Evolutionary conservation across 1,140 invertebrate genomes (phyloP).

Genomic region (Caenorhabditis tropicalis): DNA sequence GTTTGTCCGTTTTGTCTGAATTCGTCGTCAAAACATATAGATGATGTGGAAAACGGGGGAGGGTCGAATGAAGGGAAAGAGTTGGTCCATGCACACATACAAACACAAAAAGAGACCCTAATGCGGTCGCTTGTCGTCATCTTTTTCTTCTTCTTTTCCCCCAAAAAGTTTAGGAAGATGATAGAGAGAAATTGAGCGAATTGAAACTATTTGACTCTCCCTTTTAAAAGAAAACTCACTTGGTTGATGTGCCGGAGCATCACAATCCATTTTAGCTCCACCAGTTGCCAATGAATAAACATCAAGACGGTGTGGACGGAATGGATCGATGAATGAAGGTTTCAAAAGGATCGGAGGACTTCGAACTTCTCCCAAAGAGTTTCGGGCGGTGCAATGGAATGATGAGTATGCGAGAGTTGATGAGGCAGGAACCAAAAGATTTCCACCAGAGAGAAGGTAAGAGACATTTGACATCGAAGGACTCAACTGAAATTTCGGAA

Average conservation of each 20-base stretch:
- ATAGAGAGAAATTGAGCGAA: conserved; percentile 33
- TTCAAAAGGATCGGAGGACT: conserved; percentile 50
- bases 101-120: not conserved
- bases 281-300: conserved; percentile 43
- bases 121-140: conserved; percentile 3
- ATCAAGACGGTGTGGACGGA: conserved; percentile 47
- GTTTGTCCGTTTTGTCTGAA: not conserved
- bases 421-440: conserved; percentile 31
- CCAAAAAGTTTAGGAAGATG: not conserved
- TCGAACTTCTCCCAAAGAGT: conserved; percentile 47
- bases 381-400: conserved; percentile 51
- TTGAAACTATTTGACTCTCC: not conserved
- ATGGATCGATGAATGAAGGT: conserved; percentile 53
- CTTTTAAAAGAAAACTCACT: conserved; percentile 42
- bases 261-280: conserved; percentile 49
- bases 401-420: conserved; percentile 34
- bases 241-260: conserved; percentile 52
- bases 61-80: not conserved
- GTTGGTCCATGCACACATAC: conserved; percentile 10
- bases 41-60: not conserved
- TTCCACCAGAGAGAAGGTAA: conserved; percentile 38
- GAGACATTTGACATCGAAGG: conserved; percentile 5
- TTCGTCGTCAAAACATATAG: not conserved
- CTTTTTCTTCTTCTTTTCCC: not conserved
- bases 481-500: not conserved